phyloP scores from a whole-genome alignment of 2,888 invertebrate species.

The Abscondita cerata region DNA sequence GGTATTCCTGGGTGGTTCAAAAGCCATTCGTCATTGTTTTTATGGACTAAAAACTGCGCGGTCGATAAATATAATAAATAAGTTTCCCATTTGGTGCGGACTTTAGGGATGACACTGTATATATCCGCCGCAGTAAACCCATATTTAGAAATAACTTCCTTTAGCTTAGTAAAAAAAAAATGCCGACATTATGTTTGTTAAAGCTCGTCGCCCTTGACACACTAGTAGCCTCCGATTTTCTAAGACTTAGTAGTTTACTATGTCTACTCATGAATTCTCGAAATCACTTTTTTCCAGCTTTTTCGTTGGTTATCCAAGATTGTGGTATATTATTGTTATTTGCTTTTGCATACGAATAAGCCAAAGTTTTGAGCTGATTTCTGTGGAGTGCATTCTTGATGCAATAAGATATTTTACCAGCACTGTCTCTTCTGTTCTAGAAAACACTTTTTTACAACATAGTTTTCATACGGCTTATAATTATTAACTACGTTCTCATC shows the following conservation, averaged over 20 bases:
- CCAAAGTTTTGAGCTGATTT: no score
- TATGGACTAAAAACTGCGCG: background rate
- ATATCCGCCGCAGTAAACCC: background rate
- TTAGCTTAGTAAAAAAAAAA: background rate
- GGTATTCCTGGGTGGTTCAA: background rate
- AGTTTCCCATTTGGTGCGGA: no score
- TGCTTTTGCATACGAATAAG: background rate
- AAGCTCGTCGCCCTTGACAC: no score
- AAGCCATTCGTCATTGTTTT: background rate
- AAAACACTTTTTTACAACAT: no score
- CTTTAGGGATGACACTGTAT: no score
- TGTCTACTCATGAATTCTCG: background rate
- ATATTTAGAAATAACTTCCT: background rate
- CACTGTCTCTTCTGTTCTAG: background rate
- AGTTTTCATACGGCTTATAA: background rate
- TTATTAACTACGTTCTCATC: background rate
- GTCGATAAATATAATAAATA: background rate
- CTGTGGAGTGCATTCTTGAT: background rate
- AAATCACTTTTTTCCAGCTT: background rate
- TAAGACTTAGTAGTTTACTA: background rate
- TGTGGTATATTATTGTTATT: no score
- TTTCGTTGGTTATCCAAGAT: background rate
- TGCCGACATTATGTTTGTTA: background rate
- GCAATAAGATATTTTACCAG: background rate
- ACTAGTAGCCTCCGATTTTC: background rate